phyloP scores from a whole-genome alignment of 35 echinoderm and acorn worm species.

The Patiria miniata region DNA sequence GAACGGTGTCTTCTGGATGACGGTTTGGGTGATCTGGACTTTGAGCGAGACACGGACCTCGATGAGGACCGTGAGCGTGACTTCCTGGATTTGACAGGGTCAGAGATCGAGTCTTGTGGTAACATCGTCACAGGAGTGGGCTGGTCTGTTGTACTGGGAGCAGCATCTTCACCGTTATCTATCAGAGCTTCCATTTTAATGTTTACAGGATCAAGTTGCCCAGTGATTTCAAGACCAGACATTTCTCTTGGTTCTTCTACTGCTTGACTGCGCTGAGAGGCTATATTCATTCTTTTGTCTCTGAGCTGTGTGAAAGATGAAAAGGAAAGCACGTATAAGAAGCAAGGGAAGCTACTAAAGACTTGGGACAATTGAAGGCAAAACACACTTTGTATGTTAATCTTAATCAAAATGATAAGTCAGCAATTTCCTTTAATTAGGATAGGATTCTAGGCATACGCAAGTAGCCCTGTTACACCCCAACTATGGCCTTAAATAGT shows the following conservation, averaged over 20 bases:
- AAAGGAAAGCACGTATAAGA: not conserved
- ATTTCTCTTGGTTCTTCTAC: not conserved
- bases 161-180: not conserved
- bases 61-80: conserved; percentile 29
- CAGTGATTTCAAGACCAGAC: too few relatives aligned
- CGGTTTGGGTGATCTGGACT: conserved; percentile 23
- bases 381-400: too few relatives aligned
- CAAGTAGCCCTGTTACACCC: too few relatives aligned
- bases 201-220: too few relatives aligned
- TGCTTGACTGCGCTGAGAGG: not conserved
- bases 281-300: not conserved
- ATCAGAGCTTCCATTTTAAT: not conserved
- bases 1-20: not conserved
- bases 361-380: too few relatives aligned
- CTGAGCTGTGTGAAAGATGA: not conserved
- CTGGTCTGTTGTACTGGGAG: not conserved
- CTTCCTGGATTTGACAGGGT: not conserved
- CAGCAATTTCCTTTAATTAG: too few relatives aligned
- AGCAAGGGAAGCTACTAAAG: not conserved
- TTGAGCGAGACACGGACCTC: not conserved
- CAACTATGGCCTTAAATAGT: too few relatives aligned
- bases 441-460: too few relatives aligned
- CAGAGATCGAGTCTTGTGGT: not conserved
- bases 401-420: too few relatives aligned
- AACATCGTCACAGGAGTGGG: not conserved